Percentiles rank a stretch among this genome's conserved stretches.
Evolutionary conservation across 2,113 vertebrate genomes (phyloP).

Genomic region (Tragulus kanchil): DNA sequence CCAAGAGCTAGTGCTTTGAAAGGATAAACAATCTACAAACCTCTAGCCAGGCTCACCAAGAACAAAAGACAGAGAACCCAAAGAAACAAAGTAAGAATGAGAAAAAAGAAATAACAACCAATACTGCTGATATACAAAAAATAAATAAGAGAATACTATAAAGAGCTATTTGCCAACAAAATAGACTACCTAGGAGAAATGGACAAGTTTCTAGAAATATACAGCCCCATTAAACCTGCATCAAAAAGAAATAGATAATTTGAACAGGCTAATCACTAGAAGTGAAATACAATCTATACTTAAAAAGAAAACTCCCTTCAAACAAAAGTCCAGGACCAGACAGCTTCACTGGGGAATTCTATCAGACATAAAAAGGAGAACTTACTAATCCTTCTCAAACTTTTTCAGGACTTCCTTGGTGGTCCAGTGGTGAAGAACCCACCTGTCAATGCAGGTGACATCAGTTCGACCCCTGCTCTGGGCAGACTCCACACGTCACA

Average conservation of each 20-base stretch:
- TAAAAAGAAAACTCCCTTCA: background rate
- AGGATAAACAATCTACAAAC: background rate
- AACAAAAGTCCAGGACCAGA: background rate
- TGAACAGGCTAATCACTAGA: background rate
- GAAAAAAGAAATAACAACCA: background rate
- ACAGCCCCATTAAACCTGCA: background rate
- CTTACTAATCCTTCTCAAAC: background rate
- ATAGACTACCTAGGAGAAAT: background rate
- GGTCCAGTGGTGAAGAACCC: background rate
- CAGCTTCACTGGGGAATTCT: background rate
- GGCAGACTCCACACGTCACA: background rate
- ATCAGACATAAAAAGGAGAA: background rate
- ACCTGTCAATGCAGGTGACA: background rate
- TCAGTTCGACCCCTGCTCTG: background rate
- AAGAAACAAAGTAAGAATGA: background rate
- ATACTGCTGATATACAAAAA: background rate
- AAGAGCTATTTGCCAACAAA: background rate
- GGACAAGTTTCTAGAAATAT: background rate
- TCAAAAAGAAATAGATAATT: background rate
- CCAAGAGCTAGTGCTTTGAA: background rate
- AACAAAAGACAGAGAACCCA: background rate
- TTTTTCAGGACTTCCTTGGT: background rate
- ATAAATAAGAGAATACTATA: background rate
- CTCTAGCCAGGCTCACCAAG: background rate
- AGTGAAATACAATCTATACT: background rate